Evolutionary conservation across 2,113 vertebrate genomes (phyloP).

Genomic region (Thomomys bottae): DNA sequence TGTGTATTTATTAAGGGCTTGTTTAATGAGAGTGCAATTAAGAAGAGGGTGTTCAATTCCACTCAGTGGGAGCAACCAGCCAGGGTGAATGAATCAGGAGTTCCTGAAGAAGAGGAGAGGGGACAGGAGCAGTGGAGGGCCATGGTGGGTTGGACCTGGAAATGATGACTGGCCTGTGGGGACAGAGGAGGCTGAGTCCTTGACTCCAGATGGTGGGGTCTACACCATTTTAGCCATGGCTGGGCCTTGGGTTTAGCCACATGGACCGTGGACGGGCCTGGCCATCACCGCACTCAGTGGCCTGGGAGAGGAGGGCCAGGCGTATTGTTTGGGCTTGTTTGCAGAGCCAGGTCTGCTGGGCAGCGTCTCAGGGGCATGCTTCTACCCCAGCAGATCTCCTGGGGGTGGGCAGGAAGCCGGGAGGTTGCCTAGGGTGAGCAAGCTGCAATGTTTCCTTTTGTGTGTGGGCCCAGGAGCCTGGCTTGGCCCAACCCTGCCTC

Average conservation of each 20-base stretch:
- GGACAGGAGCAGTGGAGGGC: background rate
- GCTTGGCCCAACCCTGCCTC: conserved; percentile 2
- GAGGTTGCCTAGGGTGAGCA: conserved; percentile 69
- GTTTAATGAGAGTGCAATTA: conserved; percentile 67
- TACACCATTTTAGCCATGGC: too few relatives aligned
- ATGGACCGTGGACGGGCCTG: background rate
- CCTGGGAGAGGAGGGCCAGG: background rate
- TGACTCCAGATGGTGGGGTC: background rate
- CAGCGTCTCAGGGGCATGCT: conserved; percentile 45
- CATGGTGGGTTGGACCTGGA: background rate
- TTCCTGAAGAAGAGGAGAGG: background rate
- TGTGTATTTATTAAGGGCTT: conserved; percentile 72
- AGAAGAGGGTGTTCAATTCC: conserved; percentile 41
- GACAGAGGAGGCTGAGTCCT: background rate
- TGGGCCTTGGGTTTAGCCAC: too few relatives aligned
- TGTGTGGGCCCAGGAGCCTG: conserved; percentile 41
- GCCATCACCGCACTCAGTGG: background rate
- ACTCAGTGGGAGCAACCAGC: conserved; percentile 23
- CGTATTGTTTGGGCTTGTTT: conserved; percentile 47
- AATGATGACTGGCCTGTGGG: background rate
- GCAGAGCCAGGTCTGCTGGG: conserved; percentile 45
- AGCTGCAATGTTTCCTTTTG: conserved; percentile 61
- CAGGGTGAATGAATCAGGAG: background rate
- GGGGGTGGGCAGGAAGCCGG: conserved; percentile 69
- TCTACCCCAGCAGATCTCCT: conserved; percentile 50